Evolutionary conservation across 37 sponge, comb jelly and placozoan genomes (phyloP).

Genomic region (Oscarella lobularis): DNA sequence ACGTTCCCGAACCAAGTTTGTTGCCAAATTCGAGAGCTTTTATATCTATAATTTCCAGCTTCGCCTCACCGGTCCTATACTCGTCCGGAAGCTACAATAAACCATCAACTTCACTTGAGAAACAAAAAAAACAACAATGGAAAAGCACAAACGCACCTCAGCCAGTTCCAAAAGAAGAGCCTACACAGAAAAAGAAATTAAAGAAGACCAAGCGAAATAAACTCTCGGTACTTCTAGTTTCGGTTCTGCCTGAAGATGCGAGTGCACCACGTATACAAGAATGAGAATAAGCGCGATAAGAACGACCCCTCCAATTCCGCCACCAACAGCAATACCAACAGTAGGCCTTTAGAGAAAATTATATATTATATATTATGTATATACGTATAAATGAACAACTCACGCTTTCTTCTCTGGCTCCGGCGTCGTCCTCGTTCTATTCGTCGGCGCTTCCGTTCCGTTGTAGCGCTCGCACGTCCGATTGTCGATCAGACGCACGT

Average conservation of each 20-base stretch:
- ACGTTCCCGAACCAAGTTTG: neutral
- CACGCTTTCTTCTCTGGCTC: conserved; percentile 2
- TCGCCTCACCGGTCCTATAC: neutral
- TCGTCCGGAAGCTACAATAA: neutral
- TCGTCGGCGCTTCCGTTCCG: neutral
- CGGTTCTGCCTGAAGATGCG: too few relatives aligned
- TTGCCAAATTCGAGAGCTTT: neutral
- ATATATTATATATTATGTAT: too few relatives aligned
- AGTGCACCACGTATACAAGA: neutral
- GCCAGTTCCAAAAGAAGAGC: neutral
- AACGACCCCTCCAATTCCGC: neutral
- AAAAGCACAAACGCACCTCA: too few relatives aligned
- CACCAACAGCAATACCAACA: neutral
- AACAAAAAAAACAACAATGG: too few relatives aligned
- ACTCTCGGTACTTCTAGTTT: too few relatives aligned
- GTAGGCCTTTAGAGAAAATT: neutral
- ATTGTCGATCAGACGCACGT: neutral
- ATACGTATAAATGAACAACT: too few relatives aligned
- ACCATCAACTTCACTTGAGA: neutral
- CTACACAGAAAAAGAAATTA: neutral
- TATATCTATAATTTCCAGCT: neutral
- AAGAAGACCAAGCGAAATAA: too few relatives aligned
- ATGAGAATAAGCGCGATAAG: neutral
- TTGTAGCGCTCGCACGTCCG: neutral
- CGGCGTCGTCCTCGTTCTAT: neutral